phyloP scores from a whole-genome alignment of 1,140 invertebrate species.

The Eueides isabella region DNA sequence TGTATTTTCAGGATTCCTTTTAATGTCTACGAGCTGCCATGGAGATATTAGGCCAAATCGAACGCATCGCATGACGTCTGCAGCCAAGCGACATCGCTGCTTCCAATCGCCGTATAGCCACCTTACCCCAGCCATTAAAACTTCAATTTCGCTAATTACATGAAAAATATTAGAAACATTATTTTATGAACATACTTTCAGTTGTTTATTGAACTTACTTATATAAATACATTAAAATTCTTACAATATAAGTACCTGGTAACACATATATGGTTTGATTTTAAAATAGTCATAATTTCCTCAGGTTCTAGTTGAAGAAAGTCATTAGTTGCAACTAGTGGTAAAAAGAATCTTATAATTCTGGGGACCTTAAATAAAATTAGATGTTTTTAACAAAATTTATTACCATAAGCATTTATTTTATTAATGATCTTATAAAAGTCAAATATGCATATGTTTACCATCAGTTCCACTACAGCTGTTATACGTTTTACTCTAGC shows the following conservation, averaged over 20 bases:
- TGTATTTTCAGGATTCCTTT: constrained; percentile 86
- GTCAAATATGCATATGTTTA: constrained; percentile 47
- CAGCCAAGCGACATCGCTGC: constrained; percentile 77
- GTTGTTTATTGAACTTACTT: too few species aligned
- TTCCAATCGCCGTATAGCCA: constrained; percentile 88
- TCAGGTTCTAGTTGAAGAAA: constrained; percentile 85
- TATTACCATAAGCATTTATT: not conserved
- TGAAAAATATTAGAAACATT: constrained; percentile 3
- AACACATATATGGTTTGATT: constrained; percentile 87
- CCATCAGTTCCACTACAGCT: constrained; percentile 87
- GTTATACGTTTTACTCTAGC: constrained; percentile 82
- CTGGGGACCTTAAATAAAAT: constrained; percentile 77
- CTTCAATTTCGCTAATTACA: constrained; percentile 86
- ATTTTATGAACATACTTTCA: too few species aligned
- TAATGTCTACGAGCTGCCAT: constrained; percentile 88
- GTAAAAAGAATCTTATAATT: constrained; percentile 87
- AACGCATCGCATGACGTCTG: constrained; percentile 85
- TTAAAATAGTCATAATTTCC: constrained; percentile 85
- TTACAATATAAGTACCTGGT: constrained; percentile 83
- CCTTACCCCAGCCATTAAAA: constrained; percentile 88
- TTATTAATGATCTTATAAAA: not conserved
- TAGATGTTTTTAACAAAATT: not conserved
- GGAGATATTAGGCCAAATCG: constrained; percentile 88
- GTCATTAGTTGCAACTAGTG: constrained; percentile 87
- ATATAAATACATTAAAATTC: too few species aligned